phyloP scores from a whole-genome alignment of 2,888 invertebrate species.

The Rotaria magnacalcarata region DNA sequence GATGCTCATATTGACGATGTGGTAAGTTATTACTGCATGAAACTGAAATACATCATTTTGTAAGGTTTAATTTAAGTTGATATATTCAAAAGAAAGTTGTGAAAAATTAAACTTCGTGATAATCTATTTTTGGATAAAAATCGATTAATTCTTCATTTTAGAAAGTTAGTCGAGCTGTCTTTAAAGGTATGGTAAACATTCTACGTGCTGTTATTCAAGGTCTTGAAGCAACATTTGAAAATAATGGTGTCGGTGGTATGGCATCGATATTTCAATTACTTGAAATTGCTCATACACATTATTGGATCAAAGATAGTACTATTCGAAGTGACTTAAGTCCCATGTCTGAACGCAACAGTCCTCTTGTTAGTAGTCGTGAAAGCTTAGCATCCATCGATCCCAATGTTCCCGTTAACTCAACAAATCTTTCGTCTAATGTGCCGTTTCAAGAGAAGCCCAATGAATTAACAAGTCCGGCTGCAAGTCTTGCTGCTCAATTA shows the following conservation, averaged over 20 bases:
- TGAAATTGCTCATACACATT: constrained; percentile 97
- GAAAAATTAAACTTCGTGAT: no score
- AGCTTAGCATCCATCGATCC: constrained; percentile 35
- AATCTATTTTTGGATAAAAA: no score
- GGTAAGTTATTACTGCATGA: constrained; percentile 57
- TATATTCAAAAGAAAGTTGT: no score
- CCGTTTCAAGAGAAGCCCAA: not conserved
- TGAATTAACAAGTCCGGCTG: constrained; percentile 29
- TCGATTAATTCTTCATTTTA: not conserved
- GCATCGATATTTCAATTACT: constrained; percentile 86
- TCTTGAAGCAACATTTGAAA: constrained; percentile 81
- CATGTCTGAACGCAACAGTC: constrained; percentile 41
- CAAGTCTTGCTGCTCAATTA: constrained; percentile 41
- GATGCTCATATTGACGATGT: constrained; percentile 87
- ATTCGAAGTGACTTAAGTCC: constrained; percentile 33
- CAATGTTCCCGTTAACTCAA: not conserved
- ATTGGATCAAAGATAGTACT: constrained; percentile 63
- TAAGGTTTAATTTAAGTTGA: no score
- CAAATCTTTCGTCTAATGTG: not conserved
- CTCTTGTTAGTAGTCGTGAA: constrained; percentile 40
- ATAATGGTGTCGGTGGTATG: constrained; percentile 92
- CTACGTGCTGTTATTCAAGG: constrained; percentile 82
- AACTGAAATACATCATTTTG: no score
- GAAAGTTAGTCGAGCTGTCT: constrained; percentile 74
- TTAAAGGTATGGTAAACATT: constrained; percentile 92